Evolutionary conservation across 2,888 invertebrate genomes (phyloP).

Genomic region (Xanthia icteritia): DNA sequence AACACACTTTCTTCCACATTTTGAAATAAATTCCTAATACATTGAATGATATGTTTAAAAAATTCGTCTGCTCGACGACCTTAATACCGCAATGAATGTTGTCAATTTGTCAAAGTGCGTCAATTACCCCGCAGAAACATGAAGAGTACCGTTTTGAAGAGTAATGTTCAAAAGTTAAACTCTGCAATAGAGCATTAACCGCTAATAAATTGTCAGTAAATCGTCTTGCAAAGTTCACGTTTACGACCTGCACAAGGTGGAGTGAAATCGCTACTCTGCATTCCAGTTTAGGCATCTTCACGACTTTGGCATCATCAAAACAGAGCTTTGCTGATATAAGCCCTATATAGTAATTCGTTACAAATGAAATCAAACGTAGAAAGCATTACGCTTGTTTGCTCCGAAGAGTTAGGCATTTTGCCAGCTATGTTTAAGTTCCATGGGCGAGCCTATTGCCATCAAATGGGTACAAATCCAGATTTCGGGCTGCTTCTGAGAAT

Average conservation of each 20-base stretch:
- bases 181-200: constrained; percentile 4
- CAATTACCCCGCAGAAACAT: background rate
- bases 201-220: constrained; percentile 13
- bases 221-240: constrained; percentile 28
- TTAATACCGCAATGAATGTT: background rate
- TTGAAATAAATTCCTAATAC: background rate
- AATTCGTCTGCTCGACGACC: too few species aligned
- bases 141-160: background rate
- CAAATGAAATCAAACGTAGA: too few species aligned
- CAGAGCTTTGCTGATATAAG: background rate
- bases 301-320: background rate
- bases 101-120: constrained; percentile 3
- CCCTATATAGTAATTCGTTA: too few species aligned
- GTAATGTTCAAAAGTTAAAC: constrained; percentile 1
- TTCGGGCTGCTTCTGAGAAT: too few species aligned
- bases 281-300: constrained; percentile 3
- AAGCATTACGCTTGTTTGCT: background rate
- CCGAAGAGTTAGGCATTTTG: background rate
- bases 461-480: background rate
- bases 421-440: background rate
- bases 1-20: background rate
- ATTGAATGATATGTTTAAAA: too few species aligned
- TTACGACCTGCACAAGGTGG: constrained; percentile 22
- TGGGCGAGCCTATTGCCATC: background rate
- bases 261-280: constrained; percentile 34